A percentile compares a stretch with the other conserved stretches of the same genome.
These are phyloP conservation scores for Entomobrya multifasciata DNA, from an alignment of 2,888 invertebrate species.

Conservation along the genomic window DNA sequence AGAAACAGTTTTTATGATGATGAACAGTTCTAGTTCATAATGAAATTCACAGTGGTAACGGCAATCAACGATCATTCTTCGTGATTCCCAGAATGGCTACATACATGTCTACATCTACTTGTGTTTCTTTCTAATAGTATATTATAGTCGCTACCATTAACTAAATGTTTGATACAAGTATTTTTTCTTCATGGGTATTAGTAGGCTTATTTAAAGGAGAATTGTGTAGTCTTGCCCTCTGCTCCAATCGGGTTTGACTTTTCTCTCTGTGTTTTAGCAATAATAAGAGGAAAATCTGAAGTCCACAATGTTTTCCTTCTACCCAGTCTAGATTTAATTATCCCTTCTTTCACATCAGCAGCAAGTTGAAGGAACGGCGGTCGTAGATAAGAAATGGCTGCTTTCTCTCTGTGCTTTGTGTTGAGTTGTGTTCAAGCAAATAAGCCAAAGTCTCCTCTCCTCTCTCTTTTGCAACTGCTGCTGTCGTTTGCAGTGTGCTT, in stretches of 20 bases:
- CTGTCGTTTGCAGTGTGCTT: conserved; percentile 51
- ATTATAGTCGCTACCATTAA: background rate
- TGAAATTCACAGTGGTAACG: conserved; percentile 48
- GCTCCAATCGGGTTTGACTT: conserved; percentile 8
- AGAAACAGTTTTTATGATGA: background rate
- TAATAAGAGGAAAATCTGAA: conserved; percentile 5
- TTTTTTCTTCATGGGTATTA: background rate
- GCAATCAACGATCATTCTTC: conserved; percentile 50
- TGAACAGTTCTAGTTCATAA: conserved; percentile 22
- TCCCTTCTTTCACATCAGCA: conserved; percentile 60
- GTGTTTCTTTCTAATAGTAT: too few relatives aligned
- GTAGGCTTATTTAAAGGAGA: background rate
- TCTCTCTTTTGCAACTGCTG: conserved; percentile 33
- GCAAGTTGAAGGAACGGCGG: background rate
- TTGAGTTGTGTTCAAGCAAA: too few relatives aligned
- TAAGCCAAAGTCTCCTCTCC: conserved; percentile 11
- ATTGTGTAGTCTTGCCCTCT: background rate
- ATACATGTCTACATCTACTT: background rate
- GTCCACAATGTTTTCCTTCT: conserved; percentile 34
- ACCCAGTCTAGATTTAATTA: conserved; percentile 60
- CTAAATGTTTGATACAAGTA: background rate
- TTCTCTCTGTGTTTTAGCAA: background rate
- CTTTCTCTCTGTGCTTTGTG: too few relatives aligned
- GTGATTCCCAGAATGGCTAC: background rate
- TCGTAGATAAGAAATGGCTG: conserved; percentile 32